These are phyloP conservation scores for Kradibia gibbosae DNA, from an alignment of 1,140 invertebrate species.

Conservation along the genomic window DNA sequence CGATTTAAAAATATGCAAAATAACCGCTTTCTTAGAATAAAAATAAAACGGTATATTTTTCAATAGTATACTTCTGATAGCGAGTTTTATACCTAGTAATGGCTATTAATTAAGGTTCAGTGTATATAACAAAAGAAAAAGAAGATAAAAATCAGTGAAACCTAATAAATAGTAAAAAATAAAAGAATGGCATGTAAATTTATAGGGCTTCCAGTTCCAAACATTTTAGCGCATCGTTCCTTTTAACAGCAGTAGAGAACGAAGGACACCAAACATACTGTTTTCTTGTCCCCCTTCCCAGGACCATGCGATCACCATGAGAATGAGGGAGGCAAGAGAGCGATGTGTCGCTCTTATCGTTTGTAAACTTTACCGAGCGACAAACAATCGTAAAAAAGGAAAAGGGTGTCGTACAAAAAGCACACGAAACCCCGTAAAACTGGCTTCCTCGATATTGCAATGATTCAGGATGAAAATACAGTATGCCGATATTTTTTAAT, in stretches of 20 bases:
- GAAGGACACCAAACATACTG: neutral
- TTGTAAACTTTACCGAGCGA: neutral
- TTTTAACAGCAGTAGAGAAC: constrained; percentile 15
- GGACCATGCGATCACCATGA: neutral
- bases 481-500: neutral
- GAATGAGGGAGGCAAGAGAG: neutral
- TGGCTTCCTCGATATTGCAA: neutral
- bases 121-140: neutral
- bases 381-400: neutral
- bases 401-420: neutral
- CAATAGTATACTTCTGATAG: neutral
- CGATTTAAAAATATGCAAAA: too few species aligned
- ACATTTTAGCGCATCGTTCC: constrained; percentile 7
- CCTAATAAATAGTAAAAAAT: neutral
- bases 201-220: constrained; percentile 17
- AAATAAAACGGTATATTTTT: too few species aligned
- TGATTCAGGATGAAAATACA: constrained; percentile 20
- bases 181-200: neutral
- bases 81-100: neutral
- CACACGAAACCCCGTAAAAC: constrained; percentile 1
- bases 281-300: neutral
- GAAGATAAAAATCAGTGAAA: neutral
- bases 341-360: neutral
- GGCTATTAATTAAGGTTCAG: neutral
- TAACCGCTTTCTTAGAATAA: too few species aligned